phyloP scores from a whole-genome alignment of 2,888 invertebrate genomes.

The Idaea aversata region DNA sequence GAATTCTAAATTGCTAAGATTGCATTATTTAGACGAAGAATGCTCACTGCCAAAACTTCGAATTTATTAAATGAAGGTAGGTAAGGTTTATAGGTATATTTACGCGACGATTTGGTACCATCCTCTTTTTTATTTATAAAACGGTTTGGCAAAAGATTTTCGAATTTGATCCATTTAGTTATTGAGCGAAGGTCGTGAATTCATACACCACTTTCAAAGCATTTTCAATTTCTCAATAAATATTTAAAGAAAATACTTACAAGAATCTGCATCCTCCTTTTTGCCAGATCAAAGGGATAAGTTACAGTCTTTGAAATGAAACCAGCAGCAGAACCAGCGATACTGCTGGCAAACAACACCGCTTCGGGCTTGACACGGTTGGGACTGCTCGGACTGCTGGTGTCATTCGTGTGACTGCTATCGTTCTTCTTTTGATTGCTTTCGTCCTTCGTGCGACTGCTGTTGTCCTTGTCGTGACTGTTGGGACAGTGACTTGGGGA shows the following conservation, averaged over 20 bases:
- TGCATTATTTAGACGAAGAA: too few species aligned
- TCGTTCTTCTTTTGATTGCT: neutral
- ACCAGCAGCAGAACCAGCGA: slow-evolving; percentile 87
- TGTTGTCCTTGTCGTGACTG: too few species aligned
- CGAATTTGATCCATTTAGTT: too few species aligned
- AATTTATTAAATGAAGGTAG: too few species aligned
- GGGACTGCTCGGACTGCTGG: slow-evolving; percentile 9
- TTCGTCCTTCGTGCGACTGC: neutral
- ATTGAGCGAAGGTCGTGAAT: too few species aligned
- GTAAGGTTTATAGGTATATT: too few species aligned
- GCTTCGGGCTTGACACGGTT: slow-evolving; percentile 40
- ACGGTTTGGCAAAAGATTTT: too few species aligned
- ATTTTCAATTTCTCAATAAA: neutral
- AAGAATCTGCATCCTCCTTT: slow-evolving; percentile 92
- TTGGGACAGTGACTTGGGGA: neutral
- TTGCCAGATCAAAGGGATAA: slow-evolving; percentile 93
- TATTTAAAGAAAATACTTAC: slow-evolving; percentile 54
- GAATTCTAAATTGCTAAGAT: too few species aligned
- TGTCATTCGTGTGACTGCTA: neutral
- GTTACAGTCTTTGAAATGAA: slow-evolving; percentile 87
- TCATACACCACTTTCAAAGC: too few species aligned
- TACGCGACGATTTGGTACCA: too few species aligned
- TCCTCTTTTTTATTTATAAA: too few species aligned
- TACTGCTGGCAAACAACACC: slow-evolving; percentile 54
- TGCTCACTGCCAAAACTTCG: too few species aligned